Base-by-base conservation (phyloP, 2,888 invertebrate species). In the Augochlorella aurata region DNA sequence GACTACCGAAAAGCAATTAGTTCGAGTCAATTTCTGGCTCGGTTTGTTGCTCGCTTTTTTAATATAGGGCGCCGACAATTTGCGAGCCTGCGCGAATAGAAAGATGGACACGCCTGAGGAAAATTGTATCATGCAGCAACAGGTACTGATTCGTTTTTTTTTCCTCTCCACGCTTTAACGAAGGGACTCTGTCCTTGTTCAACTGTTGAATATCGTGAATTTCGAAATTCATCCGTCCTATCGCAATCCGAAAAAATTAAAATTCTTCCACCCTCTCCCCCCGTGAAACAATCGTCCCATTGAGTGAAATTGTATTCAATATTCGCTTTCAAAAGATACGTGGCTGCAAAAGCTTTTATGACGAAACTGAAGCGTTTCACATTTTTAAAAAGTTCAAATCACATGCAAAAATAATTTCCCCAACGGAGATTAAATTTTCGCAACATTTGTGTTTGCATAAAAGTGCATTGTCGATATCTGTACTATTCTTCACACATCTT, bases 1-100 rank as follows among this genome's bases (percentile, higher is more conserved):
- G 49, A 75, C 71, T 47, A 72, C 44, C 54, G 54, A 44, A 77
- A 73, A 77, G 45, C 66, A 77, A 77, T 77, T 73, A 77, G 14
- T 49, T 58, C 49, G 66, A n/a, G 18, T 49, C 73, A 67, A 72
- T 77, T 72, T 72, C 66, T 16, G 12, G 29, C 66, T 52, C 47
- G 29, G 66, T 67, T 67, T 50, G 29, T 45, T 52, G 65, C 24
- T 54, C 45, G 45, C 7, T 77, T 67, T 47, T 73, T 72, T 38
- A n/a, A n/a, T 38, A 14, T 66, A n/a, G 38, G 24, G 24, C 44
- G 3, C 38, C 45, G 67, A 47, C 74, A 58, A 44, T 65, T 65
- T n/a, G 38, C 66, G 54, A 14, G n/a, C 10, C 44, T n/a, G 16
- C 16, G 29, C 14, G 45, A 44, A 16, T 21, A 14, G 47, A 54